A percentile compares a stretch with the other conserved stretches of the same genome.
Evolutionary conservation across 2,797 vertebrate genomes (phyloP).

Genomic region (Buceros bicornis): DNA sequence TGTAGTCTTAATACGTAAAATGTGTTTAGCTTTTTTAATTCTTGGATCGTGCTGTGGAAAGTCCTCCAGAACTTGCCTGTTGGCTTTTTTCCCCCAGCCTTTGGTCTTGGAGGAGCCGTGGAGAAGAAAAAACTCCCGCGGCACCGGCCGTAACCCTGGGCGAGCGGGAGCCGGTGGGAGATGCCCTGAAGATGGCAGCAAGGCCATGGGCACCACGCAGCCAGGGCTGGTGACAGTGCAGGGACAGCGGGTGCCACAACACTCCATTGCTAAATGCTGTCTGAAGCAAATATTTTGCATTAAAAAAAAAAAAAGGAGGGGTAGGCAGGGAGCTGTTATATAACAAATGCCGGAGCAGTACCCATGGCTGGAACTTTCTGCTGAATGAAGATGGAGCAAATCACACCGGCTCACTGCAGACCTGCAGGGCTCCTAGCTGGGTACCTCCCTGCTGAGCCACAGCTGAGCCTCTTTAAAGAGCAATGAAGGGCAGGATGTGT

Average conservation of each 20-base stretch:
- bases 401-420: neutral
- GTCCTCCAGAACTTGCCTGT: conserved; percentile 41
- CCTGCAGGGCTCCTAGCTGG: neutral
- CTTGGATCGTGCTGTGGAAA: conserved; percentile 58
- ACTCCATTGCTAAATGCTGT: neutral
- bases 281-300: neutral
- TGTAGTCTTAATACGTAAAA: conserved; percentile 67
- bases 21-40: conserved; percentile 62
- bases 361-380: neutral
- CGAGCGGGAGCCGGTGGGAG: neutral
- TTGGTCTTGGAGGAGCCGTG: conserved; percentile 28
- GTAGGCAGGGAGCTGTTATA: neutral
- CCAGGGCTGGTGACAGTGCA: neutral
- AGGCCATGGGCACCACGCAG: neutral
- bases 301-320: neutral
- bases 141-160: neutral
- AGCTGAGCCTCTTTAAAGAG: neutral
- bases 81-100: conserved; percentile 52
- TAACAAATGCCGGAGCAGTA: neutral
- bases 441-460: neutral
- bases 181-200: conserved; percentile 58
- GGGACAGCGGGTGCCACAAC: neutral
- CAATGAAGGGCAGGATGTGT: accelerated
- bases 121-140: neutral
- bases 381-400: neutral